Evolutionary conservation across 2,113 vertebrate genomes (phyloP).

Genomic region (Podarcis raffonei): DNA sequence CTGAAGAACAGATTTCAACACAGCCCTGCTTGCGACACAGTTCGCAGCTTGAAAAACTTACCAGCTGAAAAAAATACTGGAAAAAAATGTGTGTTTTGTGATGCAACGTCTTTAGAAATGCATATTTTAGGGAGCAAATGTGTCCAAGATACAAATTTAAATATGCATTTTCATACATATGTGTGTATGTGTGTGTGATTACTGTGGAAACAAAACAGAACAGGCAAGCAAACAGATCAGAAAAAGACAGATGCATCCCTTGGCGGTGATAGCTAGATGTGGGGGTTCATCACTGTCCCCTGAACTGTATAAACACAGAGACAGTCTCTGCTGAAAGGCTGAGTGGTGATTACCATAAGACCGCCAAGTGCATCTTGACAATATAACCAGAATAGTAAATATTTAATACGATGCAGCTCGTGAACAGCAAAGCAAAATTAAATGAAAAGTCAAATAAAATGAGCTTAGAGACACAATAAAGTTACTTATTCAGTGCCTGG

Average conservation of each 20-base stretch:
- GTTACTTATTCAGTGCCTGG: conserved; percentile 38
- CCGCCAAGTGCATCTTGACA: conserved; percentile 57
- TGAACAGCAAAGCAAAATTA: conserved; percentile 64
- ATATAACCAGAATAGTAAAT: conserved; percentile 63
- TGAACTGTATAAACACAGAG: neutral
- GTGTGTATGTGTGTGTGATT: neutral
- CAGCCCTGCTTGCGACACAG: too few species aligned
- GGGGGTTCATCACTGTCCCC: neutral
- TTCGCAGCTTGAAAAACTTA: too few species aligned
- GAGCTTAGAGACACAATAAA: conserved; percentile 52
- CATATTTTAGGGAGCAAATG: neutral
- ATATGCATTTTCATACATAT: neutral
- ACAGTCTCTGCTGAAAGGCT: conserved; percentile 26
- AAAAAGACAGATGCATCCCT: too few species aligned
- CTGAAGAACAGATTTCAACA: too few species aligned
- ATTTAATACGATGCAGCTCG: conserved; percentile 64
- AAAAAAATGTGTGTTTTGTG: too few species aligned
- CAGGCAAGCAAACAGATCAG: too few species aligned
- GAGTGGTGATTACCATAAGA: conserved; percentile 53
- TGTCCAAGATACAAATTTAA: neutral
- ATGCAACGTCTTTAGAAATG: neutral
- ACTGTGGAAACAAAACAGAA: neutral
- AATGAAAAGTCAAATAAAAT: conserved; percentile 70
- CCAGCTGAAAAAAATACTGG: too few species aligned
- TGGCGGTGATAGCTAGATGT: neutral